Evolutionary conservation across 2,797 vertebrate species (phyloP).

Genomic region (Thalassophryne amazonica): DNA sequence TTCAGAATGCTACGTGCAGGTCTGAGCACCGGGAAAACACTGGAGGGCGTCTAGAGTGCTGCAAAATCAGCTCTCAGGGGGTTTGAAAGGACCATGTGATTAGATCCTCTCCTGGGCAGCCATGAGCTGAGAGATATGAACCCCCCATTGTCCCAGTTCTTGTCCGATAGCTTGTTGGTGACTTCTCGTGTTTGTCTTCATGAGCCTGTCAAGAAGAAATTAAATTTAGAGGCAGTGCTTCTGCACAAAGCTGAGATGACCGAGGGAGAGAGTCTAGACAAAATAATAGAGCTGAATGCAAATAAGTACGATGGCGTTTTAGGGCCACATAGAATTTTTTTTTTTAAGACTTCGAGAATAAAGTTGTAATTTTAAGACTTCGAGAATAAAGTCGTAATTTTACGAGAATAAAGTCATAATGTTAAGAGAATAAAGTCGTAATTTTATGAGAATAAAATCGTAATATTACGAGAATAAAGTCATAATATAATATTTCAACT

Average conservation of each 20-base stretch:
- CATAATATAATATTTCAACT: too few relatives aligned
- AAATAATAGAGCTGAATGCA: background rate
- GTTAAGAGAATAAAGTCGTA: too few relatives aligned
- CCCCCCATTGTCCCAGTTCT: constrained; percentile 11
- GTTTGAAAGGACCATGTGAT: constrained; percentile 36
- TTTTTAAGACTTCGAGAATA: too few relatives aligned
- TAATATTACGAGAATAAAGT: too few relatives aligned
- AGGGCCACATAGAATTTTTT: too few relatives aligned
- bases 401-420: too few relatives aligned
- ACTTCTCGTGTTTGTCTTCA: background rate
- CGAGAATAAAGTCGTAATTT: too few relatives aligned
- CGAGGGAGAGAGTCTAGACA: background rate
- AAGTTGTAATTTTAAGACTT: too few relatives aligned
- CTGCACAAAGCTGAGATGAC: background rate
- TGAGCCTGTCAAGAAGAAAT: constrained; percentile 26
- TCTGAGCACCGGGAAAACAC: background rate
- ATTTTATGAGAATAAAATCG: too few relatives aligned
- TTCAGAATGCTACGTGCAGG: background rate
- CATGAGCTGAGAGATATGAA: constrained; percentile 8
- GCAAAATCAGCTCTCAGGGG: constrained; percentile 5
- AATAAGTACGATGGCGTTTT: too few relatives aligned
- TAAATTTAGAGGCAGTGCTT: background rate
- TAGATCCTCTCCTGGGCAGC: constrained; percentile 52
- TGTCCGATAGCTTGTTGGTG: too few relatives aligned
- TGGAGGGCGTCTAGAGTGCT: background rate